A percentile compares a stretch with the other conserved stretches of the same genome.
These are phyloP conservation scores for Dermochelys coriacea DNA, from an alignment of 2,797 vertebrate genomes.

Conservation along the genomic window DNA sequence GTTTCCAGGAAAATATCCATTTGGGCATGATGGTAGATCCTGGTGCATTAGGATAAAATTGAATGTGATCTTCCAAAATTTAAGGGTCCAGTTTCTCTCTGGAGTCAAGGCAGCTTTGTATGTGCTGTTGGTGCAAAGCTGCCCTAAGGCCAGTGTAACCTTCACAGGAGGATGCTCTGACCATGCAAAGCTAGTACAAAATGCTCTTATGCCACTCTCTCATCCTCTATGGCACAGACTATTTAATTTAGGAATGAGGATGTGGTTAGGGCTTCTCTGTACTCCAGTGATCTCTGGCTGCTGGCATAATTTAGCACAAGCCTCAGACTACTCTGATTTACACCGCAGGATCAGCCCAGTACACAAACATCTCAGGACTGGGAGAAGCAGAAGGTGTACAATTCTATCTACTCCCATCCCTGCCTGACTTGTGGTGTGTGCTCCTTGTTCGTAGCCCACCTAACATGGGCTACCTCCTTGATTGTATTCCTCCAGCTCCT, in stretches of 20 bases:
- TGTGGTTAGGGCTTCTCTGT: not conserved
- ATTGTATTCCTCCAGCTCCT: not conserved
- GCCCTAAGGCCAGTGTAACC: not conserved
- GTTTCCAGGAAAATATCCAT: not conserved
- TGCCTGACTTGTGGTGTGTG: not conserved
- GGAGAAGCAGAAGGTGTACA: not conserved
- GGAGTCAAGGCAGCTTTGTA: not conserved
- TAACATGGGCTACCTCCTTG: not conserved
- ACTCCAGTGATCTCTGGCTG: not conserved
- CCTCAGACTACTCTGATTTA: not conserved
- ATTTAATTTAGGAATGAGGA: not conserved
- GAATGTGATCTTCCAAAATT: not conserved
- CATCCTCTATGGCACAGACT: rapidly evolving
- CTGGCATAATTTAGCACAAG: not conserved
- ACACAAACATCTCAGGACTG: not conserved
- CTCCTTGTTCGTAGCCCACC: no score
- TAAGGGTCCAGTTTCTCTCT: not conserved
- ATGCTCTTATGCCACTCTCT: not conserved
- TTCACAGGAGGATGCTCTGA: not conserved
- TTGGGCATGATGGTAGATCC: not conserved
- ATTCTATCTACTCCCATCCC: not conserved
- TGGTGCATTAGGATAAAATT: rapidly evolving
- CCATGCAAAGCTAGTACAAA: not conserved
- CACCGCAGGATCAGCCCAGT: not conserved
- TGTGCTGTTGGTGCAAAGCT: not conserved